Conservation (phyloP, 1,140 invertebrate genomes). For the Meloidogyne exigua region DNA sequence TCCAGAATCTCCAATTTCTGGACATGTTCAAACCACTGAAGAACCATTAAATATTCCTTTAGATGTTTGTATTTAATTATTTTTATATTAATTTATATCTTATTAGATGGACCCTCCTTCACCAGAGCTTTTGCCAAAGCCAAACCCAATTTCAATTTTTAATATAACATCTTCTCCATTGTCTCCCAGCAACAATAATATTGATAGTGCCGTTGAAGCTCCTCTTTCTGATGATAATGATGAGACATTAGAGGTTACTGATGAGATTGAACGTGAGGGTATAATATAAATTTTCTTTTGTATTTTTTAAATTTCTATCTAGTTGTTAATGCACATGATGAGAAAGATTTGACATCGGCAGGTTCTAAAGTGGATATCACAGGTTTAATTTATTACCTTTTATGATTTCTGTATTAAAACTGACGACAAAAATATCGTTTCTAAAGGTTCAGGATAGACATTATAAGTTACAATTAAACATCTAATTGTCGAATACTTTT, state of each 20-base stretch:
- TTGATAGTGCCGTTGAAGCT: neutral
- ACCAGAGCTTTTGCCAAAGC: neutral
- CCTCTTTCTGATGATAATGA: neutral
- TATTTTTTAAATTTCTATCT: neutral
- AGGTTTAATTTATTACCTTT: no score
- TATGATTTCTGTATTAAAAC: no score
- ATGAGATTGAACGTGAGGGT: neutral
- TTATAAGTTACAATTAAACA: no score
- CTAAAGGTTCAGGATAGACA: no score
- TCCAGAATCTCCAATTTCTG: conserved; percentile 12
- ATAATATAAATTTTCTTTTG: neutral
- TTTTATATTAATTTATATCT: neutral
- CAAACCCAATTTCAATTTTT: neutral
- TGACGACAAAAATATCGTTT: no score
- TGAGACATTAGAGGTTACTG: neutral
- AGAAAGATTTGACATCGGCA: neutral
- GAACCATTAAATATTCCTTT: neutral
- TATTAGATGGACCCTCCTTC: neutral
- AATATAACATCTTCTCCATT: neutral
- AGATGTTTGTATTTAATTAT: neutral
- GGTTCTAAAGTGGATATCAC: neutral
- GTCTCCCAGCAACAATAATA: neutral
- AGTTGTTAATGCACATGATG: neutral
- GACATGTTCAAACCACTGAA: conserved; percentile 6
- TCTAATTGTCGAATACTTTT: no score